A percentile compares a stretch with the other conserved stretches of the same genome.
These are phyloP conservation scores for Bursaphelenchus mucronatus DNA, from an alignment of 1,140 invertebrate genomes.

Conservation along the genomic window DNA sequence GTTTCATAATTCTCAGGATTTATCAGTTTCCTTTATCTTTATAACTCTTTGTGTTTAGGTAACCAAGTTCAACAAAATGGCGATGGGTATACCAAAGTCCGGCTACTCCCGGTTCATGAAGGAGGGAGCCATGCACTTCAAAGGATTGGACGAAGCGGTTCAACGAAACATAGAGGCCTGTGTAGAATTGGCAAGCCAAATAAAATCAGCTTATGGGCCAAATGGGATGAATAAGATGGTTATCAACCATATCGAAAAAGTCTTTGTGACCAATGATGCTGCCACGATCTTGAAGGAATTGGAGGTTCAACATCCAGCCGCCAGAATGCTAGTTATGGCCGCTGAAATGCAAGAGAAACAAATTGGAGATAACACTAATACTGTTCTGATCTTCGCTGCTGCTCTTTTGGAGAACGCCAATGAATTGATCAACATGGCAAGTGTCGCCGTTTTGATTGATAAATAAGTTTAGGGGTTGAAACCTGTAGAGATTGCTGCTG, in stretches of 20 bases:
- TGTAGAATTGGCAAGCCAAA: slow-evolving; percentile 85
- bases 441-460: slow-evolving; percentile 26
- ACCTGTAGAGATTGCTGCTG: slow-evolving; percentile 86
- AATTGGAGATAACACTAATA: slow-evolving; percentile 97
- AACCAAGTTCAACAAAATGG: slow-evolving; percentile 33
- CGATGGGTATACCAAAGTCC: slow-evolving; percentile 56
- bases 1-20: too few relatives aligned
- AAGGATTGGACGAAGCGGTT: slow-evolving; percentile 93
- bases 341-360: slow-evolving; percentile 98
- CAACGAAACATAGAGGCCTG: slow-evolving; percentile 91
- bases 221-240: slow-evolving; percentile 98
- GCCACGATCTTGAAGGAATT: slow-evolving; percentile 92
- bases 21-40: too few relatives aligned
- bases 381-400: slow-evolving; percentile 89
- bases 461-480: slow-evolving; percentile 75
- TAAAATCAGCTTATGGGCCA: slow-evolving; percentile 90
- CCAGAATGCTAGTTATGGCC: slow-evolving; percentile 89
- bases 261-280: slow-evolving; percentile 98
- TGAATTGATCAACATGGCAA: slow-evolving; percentile 77
- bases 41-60: too few relatives aligned
- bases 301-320: slow-evolving; percentile 94
- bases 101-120: slow-evolving; percentile 60
- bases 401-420: slow-evolving; percentile 85
- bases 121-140: slow-evolving; percentile 71
- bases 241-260: slow-evolving; percentile 95